phyloP scores from a whole-genome alignment of 64 coral and sea anemone genomes.

The Actinia tenebrosa region DNA sequence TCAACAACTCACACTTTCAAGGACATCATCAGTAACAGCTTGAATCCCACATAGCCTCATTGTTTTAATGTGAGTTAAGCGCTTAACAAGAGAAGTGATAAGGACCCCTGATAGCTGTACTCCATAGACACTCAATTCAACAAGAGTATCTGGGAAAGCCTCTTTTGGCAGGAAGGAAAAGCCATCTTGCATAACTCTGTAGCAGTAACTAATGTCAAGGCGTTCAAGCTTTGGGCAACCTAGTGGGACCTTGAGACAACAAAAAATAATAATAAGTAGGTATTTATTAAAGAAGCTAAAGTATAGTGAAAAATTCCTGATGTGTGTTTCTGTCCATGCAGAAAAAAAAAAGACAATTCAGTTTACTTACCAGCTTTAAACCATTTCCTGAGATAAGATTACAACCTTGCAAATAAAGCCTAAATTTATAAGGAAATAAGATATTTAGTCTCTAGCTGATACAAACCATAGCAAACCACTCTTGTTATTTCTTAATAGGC shows the following conservation, averaged over 20 bases:
- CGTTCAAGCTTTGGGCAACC: constrained; percentile 63
- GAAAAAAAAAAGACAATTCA: neutral
- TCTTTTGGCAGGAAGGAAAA: constrained; percentile 32
- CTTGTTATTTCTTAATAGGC: too few relatives aligned
- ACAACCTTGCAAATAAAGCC: constrained; percentile 45
- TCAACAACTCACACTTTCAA: constrained; percentile 48
- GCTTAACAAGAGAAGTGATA: constrained; percentile 32
- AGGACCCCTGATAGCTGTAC: constrained; percentile 52
- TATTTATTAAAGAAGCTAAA: neutral
- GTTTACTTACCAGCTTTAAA: constrained; percentile 28
- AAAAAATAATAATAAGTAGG: neutral
- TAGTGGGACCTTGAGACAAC: constrained; percentile 21
- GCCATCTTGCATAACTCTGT: constrained; percentile 63
- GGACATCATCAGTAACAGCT: constrained; percentile 59
- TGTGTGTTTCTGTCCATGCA: too few relatives aligned
- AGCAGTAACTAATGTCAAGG: constrained; percentile 87
- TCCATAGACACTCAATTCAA: constrained; percentile 76
- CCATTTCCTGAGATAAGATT: constrained; percentile 35
- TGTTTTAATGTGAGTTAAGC: constrained; percentile 39
- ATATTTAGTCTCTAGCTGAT: too few relatives aligned
- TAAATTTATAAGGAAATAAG: neutral
- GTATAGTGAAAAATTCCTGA: too few relatives aligned
- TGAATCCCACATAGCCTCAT: constrained; percentile 74
- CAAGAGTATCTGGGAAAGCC: constrained; percentile 51
- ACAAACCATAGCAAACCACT: too few relatives aligned